Evolutionary conservation across 2,888 invertebrate species (phyloP).

Genomic region (Crematogaster levior): DNA sequence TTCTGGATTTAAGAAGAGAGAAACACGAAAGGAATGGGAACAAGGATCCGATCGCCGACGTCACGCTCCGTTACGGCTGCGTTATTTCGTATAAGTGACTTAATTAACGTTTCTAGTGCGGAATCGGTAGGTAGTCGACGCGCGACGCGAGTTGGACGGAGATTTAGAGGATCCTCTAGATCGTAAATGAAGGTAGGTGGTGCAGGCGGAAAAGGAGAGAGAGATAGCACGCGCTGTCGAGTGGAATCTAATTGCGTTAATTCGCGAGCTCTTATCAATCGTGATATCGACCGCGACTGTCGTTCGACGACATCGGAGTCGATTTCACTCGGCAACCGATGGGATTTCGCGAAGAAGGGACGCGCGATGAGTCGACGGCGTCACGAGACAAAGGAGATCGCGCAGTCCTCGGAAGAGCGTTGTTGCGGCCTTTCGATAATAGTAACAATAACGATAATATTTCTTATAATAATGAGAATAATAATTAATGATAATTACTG

Average conservation of each 20-base stretch:
- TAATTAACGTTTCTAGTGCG: conserved; percentile 50
- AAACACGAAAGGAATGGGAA: conserved; percentile 12
- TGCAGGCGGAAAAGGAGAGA: neutral
- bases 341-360: conserved; percentile 29
- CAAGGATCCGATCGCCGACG: conserved; percentile 44
- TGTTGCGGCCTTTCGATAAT: conserved; percentile 75
- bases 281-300: conserved; percentile 12
- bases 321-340: conserved; percentile 12
- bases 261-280: conserved; percentile 31
- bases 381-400: conserved; percentile 43
- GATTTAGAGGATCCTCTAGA: conserved; percentile 42
- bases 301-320: neutral
- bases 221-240: conserved; percentile 21
- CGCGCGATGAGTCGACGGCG: conserved; percentile 41
- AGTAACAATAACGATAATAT: conserved; percentile 68
- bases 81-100: conserved; percentile 54
- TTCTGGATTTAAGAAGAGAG: conserved; percentile 11
- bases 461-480: conserved; percentile 62
- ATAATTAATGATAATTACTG: conserved; percentile 63
- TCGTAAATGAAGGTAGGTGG: conserved; percentile 44
- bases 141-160: conserved; percentile 39
- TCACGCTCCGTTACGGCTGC: conserved; percentile 45
- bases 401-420: conserved; percentile 65
- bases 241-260: conserved; percentile 21
- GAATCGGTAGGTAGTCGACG: conserved; percentile 29